Conservation (phyloP, 2,113 vertebrate species). For the Pterocles orientalis region DNA sequence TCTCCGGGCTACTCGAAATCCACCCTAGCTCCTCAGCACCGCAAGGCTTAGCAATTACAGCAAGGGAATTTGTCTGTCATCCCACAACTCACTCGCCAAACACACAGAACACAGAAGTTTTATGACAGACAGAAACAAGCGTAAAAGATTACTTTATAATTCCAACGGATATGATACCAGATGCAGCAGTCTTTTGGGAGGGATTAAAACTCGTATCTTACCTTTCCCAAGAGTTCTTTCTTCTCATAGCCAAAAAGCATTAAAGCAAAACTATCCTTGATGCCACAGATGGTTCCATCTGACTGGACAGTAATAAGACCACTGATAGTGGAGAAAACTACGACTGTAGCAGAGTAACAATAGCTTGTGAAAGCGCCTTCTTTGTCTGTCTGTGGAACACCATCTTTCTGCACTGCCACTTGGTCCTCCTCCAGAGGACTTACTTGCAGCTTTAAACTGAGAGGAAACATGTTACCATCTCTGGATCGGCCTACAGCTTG, state of each 20-base stretch:
- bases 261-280: slow-evolving; percentile 83
- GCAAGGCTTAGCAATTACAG: not conserved
- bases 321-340: slow-evolving; percentile 85
- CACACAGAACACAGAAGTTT: not conserved
- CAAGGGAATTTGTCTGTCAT: not conserved
- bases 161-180: not conserved
- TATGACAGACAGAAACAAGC: not conserved
- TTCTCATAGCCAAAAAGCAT: slow-evolving; percentile 86
- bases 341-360: slow-evolving; percentile 81
- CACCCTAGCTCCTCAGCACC: not conserved
- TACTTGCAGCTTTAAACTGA: slow-evolving; percentile 84
- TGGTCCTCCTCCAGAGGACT: not conserved
- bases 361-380: not conserved
- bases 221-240: slow-evolving; percentile 87
- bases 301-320: slow-evolving; percentile 84
- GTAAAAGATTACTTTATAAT: not conserved
- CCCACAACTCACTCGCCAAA: accelerated
- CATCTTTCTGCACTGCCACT: not conserved
- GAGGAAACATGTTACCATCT: slow-evolving; percentile 79
- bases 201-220: slow-evolving; percentile 33
- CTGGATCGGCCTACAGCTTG: slow-evolving; percentile 76
- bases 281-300: slow-evolving; percentile 84
- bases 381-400: not conserved
- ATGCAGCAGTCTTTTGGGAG: not conserved
- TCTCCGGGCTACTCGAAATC: not conserved